phyloP scores from a whole-genome alignment of 2,888 invertebrate genomes.

The Melanchra persicariae region DNA sequence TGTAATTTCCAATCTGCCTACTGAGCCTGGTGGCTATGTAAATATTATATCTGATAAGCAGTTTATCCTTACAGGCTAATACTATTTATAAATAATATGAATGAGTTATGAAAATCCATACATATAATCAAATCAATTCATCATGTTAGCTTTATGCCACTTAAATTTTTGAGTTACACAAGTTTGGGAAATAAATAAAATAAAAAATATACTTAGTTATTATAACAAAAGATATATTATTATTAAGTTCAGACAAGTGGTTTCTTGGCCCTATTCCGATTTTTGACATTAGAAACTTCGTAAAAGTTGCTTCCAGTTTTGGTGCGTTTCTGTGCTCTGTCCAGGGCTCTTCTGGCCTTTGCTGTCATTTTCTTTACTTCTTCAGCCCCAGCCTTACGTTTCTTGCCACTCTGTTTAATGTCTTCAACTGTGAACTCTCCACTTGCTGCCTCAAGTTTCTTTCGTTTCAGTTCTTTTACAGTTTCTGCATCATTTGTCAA shows the following conservation, averaged over 20 bases:
- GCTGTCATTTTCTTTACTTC: constrained; percentile 92
- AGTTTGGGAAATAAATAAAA: constrained; percentile 22
- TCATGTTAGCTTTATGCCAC: neutral
- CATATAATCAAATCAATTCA: too few relatives aligned
- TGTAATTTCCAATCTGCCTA: neutral
- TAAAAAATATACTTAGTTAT: constrained; percentile 21
- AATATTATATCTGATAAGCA: neutral
- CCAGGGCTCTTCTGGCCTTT: constrained; percentile 94
- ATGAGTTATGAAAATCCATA: neutral
- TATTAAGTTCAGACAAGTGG: constrained; percentile 72
- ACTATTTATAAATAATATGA: neutral
- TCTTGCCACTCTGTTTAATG: constrained; percentile 82
- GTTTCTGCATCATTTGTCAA: constrained; percentile 86
- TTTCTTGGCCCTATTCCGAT: constrained; percentile 94
- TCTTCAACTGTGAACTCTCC: constrained; percentile 90
- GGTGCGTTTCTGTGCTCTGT: constrained; percentile 94
- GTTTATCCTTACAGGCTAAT: neutral
- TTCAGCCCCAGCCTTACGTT: constrained; percentile 72
- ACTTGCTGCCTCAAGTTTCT: constrained; percentile 88
- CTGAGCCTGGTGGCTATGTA: neutral
- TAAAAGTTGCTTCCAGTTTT: constrained; percentile 97
- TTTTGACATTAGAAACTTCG: constrained; percentile 97
- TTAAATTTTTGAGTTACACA: neutral
- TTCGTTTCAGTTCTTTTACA: constrained; percentile 86
- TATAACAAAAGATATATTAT: constrained; percentile 31